Base-by-base conservation (phyloP, 1,140 invertebrate species). In the Heliconius himera region DNA sequence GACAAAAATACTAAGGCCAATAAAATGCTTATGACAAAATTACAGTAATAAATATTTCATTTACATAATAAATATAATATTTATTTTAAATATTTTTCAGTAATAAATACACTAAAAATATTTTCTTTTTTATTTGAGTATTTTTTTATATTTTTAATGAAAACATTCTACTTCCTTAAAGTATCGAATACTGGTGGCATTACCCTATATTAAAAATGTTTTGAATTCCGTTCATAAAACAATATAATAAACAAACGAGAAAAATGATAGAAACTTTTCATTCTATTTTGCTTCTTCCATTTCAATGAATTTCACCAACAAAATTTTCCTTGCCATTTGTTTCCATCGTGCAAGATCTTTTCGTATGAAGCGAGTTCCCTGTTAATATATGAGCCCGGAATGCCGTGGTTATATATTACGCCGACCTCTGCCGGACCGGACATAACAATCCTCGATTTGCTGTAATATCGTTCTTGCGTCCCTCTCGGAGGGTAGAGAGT, bases 321-420 rank as follows among this genome's bases (percentile, higher is more conserved):
- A 95, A 95, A 94, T 95, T 95, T 94, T 95, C 94, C 94, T 94
- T 90, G 85, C 92, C 94, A 95, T 95, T 95, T 95, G 93, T 95
- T 95, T 91, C 91, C 93, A 95, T 94, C 93, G 92, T 83, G 88
- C 85, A 92, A 94, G 93, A 95, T 95, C 93, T 95, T 93, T 94
- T 94, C 92, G 93, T 95, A 94, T 94, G 94, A 95, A 91, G 89
- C 92, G 94, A 94, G 93, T 94, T 93, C 91, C 88, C 89, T 89
- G 94, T 94, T 95, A 95, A 95, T 95, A 95, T 95, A 95, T 94
- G 92, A 93, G 92, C 91, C 92, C 91, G 90, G 94, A 95, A 95
- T 95, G 93, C 94, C 93, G 91, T 93, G 92, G 94, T 92, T 94
- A 93, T 95, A 95, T 94, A 95, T 95, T 95, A 95, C 91, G 85